Evolutionary conservation across 2,888 invertebrate species (phyloP).

Genomic region (Lobophora halterata): DNA sequence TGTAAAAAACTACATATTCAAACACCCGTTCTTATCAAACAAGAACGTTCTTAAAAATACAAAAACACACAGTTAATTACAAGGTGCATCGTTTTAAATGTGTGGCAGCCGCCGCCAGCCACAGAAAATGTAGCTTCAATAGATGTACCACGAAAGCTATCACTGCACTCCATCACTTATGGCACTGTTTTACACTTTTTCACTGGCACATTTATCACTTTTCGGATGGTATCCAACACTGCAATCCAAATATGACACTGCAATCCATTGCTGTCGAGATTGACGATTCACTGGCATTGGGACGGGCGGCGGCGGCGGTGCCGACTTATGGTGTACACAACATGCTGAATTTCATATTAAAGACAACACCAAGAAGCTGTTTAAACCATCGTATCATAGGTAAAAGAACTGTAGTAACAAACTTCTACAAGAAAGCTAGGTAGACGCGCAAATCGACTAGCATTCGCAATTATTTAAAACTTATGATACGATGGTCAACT

Average conservation of each 20-base stretch:
- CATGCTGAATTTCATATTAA: conserved; percentile 37
- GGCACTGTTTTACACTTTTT: conserved; percentile 63
- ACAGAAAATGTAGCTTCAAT: conserved; percentile 32
- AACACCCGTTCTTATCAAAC: conserved; percentile 7
- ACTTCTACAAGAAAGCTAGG: too few relatives aligned
- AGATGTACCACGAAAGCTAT: conserved; percentile 10
- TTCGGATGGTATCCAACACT: conserved; percentile 59
- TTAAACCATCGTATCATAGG: conserved; percentile 29
- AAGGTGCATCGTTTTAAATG: conserved; percentile 58
- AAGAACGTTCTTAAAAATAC: conserved; percentile 25
- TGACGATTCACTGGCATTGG: conserved; percentile 43
- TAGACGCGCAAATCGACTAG: not conserved
- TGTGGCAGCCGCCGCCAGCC: conserved; percentile 72
- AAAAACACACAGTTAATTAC: conserved; percentile 59
- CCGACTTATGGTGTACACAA: conserved; percentile 26
- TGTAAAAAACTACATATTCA: not conserved
- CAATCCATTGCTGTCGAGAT: conserved; percentile 60
- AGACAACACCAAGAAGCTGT: conserved; percentile 29
- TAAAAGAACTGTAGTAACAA: not conserved
- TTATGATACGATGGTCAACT: conserved; percentile 26
- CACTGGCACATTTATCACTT: conserved; percentile 65
- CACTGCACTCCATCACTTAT: conserved; percentile 62
- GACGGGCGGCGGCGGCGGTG: conserved; percentile 77
- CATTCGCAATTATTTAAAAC: not conserved
- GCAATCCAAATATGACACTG: conserved; percentile 77